Conservation (phyloP, 2,113 vertebrate species). For the Rhinogobius similis region DNA sequence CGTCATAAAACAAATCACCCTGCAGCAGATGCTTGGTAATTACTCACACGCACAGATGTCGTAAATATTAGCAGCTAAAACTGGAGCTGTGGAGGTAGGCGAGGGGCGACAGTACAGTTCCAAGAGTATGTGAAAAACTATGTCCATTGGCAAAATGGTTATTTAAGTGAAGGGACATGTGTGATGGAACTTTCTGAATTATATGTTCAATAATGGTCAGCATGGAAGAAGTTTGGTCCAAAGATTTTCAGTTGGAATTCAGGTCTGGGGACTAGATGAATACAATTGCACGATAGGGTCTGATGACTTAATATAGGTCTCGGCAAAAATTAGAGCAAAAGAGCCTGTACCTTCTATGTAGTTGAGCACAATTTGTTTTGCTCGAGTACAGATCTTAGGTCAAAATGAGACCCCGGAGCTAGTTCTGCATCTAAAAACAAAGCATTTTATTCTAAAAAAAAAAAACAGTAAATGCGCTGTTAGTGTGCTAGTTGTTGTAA, state of each 20-base stretch:
- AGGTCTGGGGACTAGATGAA: not conserved
- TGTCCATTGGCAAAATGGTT: not conserved
- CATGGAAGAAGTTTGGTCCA: not conserved
- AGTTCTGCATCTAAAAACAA: no score
- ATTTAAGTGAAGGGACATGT: not conserved
- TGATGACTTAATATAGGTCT: no score
- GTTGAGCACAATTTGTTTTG: no score
- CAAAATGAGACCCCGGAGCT: no score
- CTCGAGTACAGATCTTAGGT: no score
- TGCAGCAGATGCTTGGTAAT: conserved; percentile 70
- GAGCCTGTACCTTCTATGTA: no score
- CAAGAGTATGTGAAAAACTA: not conserved
- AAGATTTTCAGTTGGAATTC: not conserved
- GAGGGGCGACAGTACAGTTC: conserved; percentile 24
- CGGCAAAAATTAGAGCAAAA: no score
- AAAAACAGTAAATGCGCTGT: no score
- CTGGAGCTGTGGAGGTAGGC: conserved; percentile 25
- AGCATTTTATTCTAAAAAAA: no score
- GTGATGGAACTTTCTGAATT: not conserved
- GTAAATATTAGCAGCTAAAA: conserved; percentile 67
- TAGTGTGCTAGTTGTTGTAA: no score
- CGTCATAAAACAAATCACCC: conserved; percentile 72
- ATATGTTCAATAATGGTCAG: not conserved
- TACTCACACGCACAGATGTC: conserved; percentile 63
- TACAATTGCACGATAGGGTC: no score